Percentiles rank a stretch among this genome's conserved stretches.
Conservation (phyloP, 2,888 invertebrate genomes). For the Furcula furcula region DNA sequence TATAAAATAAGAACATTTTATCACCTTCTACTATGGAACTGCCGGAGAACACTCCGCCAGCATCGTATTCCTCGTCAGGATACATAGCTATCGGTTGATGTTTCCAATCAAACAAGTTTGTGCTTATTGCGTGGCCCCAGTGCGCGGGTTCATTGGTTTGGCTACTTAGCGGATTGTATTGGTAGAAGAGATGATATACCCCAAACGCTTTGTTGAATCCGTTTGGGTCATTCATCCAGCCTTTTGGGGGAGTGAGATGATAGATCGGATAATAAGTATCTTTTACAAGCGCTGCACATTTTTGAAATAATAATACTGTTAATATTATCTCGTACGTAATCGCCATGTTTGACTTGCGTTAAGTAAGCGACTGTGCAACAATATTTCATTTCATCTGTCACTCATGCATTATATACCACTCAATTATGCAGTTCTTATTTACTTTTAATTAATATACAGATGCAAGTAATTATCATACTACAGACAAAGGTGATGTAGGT, state of each 20-base stretch:
- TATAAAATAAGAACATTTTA: constrained; percentile 60
- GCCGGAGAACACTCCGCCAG: constrained; percentile 69
- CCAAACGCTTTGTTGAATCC: constrained; percentile 65
- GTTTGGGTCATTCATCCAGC: constrained; percentile 82
- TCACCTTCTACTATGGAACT: constrained; percentile 62
- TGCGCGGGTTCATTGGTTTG: constrained; percentile 54
- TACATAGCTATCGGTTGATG: constrained; percentile 68
- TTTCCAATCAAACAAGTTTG: constrained; percentile 70
- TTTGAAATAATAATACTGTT: constrained; percentile 29
- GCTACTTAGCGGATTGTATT: constrained; percentile 66
- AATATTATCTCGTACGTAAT: constrained; percentile 17
- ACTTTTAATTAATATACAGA: too few relatives aligned
- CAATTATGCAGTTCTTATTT: too few relatives aligned
- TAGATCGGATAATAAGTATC: constrained; percentile 51
- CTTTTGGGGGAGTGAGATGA: constrained; percentile 54
- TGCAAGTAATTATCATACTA: too few relatives aligned
- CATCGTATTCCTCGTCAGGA: constrained; percentile 63
- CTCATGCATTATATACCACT: too few relatives aligned
- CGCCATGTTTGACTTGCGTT: constrained; percentile 25
- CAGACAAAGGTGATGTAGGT: too few relatives aligned
- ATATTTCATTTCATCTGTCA: too few relatives aligned
- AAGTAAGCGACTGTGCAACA: too few relatives aligned
- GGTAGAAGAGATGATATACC: constrained; percentile 74
- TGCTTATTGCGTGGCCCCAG: constrained; percentile 77
- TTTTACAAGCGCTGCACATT: constrained; percentile 24